Percentiles rank a stretch among this genome's conserved stretches.
Evolutionary conservation across 2,888 invertebrate genomes (phyloP).

Genomic region (Dendrolimus pini): DNA sequence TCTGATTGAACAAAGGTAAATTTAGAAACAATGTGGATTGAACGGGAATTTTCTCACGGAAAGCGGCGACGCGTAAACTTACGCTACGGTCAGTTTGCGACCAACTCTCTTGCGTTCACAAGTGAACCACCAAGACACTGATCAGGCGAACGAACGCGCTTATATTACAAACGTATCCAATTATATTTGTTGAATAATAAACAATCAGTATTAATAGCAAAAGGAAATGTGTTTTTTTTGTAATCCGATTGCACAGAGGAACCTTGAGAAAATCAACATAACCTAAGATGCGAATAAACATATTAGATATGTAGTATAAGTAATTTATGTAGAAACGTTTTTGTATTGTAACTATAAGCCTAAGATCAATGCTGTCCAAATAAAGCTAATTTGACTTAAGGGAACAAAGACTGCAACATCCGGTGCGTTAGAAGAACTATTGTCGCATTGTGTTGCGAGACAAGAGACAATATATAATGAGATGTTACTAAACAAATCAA

Average conservation of each 20-base stretch:
- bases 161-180: background rate
- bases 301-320: background rate
- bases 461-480: constrained; percentile 35
- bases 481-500: constrained; percentile 37
- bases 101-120: constrained; percentile 33
- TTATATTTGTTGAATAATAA: background rate
- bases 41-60: constrained; percentile 62
- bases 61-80: constrained; percentile 58
- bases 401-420: constrained; percentile 33
- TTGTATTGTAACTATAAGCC: constrained; percentile 15
- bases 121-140: constrained; percentile 35
- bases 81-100: constrained; percentile 58
- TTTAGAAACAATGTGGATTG: constrained; percentile 44
- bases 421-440: constrained; percentile 34
- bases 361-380: constrained; percentile 22
- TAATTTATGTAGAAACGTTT: background rate
- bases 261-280: background rate
- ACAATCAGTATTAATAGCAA: background rate
- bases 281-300: background rate
- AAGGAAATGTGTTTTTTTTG: background rate
- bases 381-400: constrained; percentile 27
- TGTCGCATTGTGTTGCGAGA: constrained; percentile 36
- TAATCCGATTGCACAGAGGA: constrained; percentile 1
- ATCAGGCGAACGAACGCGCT: constrained; percentile 28
- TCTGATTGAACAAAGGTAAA: background rate